These are phyloP conservation scores for Amphipoea oculea DNA, from an alignment of 2,888 invertebrate genomes.

Conservation along the genomic window DNA sequence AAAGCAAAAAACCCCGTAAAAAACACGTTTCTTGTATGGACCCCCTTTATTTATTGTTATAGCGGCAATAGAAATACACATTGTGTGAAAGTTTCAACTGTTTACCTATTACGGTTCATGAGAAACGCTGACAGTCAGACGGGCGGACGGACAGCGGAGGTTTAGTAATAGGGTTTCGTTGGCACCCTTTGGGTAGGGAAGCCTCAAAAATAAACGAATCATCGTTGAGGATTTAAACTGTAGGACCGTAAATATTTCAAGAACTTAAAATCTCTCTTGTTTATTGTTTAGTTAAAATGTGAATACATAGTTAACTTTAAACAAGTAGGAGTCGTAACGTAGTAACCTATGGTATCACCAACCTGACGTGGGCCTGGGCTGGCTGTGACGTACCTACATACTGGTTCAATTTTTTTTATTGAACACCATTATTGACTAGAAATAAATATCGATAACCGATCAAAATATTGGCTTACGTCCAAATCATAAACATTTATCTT, in stretches of 20 bases:
- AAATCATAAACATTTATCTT: constrained; percentile 70
- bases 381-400: not conserved
- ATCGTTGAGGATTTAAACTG: not conserved
- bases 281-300: constrained; percentile 4
- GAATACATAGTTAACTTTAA: constrained; percentile 14
- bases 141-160: not conserved
- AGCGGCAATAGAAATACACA: not conserved
- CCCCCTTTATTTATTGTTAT: not conserved
- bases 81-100: not conserved
- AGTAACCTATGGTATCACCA: not conserved
- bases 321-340: not conserved
- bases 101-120: not conserved
- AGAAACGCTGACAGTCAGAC: not conserved
- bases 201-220: constrained; percentile 2
- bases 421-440: constrained; percentile 61
- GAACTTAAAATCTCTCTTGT: not conserved
- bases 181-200: not conserved
- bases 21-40: not conserved
- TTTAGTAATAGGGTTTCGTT: not conserved
- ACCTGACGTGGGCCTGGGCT: not conserved
- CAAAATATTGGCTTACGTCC: constrained; percentile 70
- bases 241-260: not conserved
- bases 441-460: constrained; percentile 69
- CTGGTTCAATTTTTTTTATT: constrained; percentile 38
- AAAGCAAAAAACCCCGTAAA: not conserved